phyloP scores from a whole-genome alignment of 2,888 invertebrate species.

The Acanthosepion pharaonis region DNA sequence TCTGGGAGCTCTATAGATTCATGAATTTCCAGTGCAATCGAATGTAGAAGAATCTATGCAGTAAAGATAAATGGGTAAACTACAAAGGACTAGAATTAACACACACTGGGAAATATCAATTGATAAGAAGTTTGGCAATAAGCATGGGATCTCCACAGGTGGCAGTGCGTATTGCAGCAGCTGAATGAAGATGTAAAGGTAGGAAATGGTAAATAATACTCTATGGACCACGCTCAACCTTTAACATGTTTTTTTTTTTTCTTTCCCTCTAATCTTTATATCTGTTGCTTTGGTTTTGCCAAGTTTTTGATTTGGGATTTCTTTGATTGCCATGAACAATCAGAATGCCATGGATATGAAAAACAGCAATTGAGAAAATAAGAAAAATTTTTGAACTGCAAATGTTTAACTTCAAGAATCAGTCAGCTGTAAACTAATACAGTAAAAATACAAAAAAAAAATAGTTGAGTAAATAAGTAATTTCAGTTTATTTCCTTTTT shows the following conservation, averaged over 20 bases:
- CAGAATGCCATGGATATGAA: no score
- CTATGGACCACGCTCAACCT: not conserved
- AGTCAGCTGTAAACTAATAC: no score
- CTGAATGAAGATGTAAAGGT: not conserved
- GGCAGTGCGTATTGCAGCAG: not conserved
- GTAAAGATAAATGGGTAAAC: slow-evolving; percentile 6
- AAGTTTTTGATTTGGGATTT: no score
- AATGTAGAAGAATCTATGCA: not conserved
- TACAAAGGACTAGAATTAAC: slow-evolving; percentile 18
- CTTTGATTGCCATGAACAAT: no score
- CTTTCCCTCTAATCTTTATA: no score
- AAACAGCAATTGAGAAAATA: no score
- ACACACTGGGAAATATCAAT: slow-evolving; percentile 4
- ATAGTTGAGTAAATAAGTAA: no score
- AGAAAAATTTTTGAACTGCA: no score
- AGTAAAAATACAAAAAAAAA: no score
- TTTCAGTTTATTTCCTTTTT: no score
- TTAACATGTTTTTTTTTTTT: not conserved
- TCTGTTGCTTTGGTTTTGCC: no score
- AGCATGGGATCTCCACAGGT: slow-evolving; percentile 13
- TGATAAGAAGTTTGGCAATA: slow-evolving; percentile 20
- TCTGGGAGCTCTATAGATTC: not conserved
- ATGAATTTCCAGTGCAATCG: not conserved
- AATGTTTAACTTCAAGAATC: no score
- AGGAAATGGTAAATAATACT: not conserved